phyloP scores from a whole-genome alignment of 2,888 invertebrate genomes.

The Cenopis cana region DNA sequence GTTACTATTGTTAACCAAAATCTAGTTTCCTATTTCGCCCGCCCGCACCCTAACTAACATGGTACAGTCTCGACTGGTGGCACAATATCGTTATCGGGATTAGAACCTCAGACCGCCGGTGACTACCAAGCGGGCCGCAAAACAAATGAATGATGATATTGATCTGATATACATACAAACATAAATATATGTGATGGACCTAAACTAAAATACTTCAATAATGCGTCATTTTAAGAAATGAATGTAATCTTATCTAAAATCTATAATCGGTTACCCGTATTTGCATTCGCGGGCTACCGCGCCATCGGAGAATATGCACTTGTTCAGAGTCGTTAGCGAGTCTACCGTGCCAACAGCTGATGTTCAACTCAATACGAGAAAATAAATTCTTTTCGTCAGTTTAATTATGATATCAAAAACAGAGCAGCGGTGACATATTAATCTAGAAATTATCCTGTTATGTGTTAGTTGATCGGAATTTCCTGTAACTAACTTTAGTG shows the following conservation, averaged over 20 bases:
- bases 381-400: background rate
- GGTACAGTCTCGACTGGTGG: too few species aligned
- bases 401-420: background rate
- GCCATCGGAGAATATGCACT: background rate
- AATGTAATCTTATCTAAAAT: background rate
- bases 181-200: too few species aligned
- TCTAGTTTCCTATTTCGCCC: too few species aligned
- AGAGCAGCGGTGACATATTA: background rate
- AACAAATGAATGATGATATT: too few species aligned
- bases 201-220: too few species aligned
- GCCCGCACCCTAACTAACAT: too few species aligned
- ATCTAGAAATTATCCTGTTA: background rate
- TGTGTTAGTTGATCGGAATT: background rate
- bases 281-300: background rate
- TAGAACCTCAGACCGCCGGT: too few species aligned
- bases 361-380: background rate
- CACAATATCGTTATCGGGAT: too few species aligned
- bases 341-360: background rate
- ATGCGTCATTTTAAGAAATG: too few species aligned
- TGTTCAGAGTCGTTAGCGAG: background rate
- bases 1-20: too few species aligned
- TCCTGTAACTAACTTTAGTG: background rate
- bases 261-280: background rate
- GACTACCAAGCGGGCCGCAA: too few species aligned
- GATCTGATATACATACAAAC: too few species aligned